Conservation (phyloP, 2,888 invertebrate species). For the Drosophila mettleri region DNA sequence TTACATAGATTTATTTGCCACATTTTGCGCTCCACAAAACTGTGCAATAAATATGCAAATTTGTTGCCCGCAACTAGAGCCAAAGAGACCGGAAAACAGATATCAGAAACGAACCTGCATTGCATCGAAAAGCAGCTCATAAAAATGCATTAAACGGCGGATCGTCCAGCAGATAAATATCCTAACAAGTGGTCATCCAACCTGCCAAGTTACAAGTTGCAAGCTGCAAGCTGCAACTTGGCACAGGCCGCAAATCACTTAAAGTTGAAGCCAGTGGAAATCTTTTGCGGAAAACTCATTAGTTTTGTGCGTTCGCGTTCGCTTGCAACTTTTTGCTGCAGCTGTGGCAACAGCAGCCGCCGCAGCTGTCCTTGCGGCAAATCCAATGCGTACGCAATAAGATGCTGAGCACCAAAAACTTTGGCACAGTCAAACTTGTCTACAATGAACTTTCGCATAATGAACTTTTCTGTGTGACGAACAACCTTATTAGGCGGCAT, state of each 20-base stretch:
- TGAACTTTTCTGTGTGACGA: constrained; percentile 53
- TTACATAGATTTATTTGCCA: constrained; percentile 65
- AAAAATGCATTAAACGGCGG: constrained; percentile 60
- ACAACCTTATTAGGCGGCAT: constrained; percentile 47
- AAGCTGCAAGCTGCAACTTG: constrained; percentile 4
- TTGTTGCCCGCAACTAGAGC: constrained; percentile 35
- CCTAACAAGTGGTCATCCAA: constrained; percentile 26
- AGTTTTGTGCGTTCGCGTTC: constrained; percentile 43
- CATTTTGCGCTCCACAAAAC: constrained; percentile 52
- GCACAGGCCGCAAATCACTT: constrained; percentile 32
- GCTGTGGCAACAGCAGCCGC: constrained; percentile 1
- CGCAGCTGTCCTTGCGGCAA: constrained; percentile 22
- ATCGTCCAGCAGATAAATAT: constrained; percentile 8
- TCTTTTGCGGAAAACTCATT: constrained; percentile 72
- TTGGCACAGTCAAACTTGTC: constrained; percentile 39
- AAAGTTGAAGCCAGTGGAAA: constrained; percentile 53
- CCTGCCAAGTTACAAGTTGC: neutral
- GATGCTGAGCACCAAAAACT: constrained; percentile 28
- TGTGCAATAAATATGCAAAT: constrained; percentile 80
- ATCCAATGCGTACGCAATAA: constrained; percentile 40
- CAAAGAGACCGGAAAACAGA: constrained; percentile 31
- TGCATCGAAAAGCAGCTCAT: constrained; percentile 36
- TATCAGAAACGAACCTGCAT: constrained; percentile 12
- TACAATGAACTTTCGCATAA: constrained; percentile 42
- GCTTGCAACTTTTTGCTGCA: constrained; percentile 38